These are phyloP conservation scores for Amphilophus citrinellus DNA, from an alignment of 2,113 vertebrate species.

Conservation along the genomic window DNA sequence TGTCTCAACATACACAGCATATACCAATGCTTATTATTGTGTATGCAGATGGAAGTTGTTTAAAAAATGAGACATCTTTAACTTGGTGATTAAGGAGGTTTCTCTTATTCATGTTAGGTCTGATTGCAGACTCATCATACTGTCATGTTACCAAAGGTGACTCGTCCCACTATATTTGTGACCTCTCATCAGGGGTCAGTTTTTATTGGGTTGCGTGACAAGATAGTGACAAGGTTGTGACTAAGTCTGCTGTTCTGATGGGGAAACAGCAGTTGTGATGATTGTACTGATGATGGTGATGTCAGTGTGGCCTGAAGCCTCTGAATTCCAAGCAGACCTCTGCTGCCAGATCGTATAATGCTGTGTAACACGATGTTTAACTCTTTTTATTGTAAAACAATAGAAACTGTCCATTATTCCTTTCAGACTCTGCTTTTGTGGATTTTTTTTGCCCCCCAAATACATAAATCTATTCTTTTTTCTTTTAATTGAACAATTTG, in stretches of 20 bases:
- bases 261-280: constrained; percentile 29
- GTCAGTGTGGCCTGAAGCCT: constrained; percentile 30
- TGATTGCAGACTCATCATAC: neutral
- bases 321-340: constrained; percentile 12
- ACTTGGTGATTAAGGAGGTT: neutral
- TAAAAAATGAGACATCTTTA: neutral
- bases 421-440: no score
- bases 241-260: constrained; percentile 30
- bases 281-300: constrained; percentile 39
- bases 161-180: neutral
- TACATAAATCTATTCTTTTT: no score
- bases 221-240: constrained; percentile 48
- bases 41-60: no score
- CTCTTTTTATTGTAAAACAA: no score
- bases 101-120: neutral
- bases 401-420: no score
- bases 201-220: constrained; percentile 41
- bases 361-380: no score
- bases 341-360: constrained; percentile 23
- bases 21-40: no score
- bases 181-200: constrained; percentile 18
- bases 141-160: neutral
- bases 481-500: no score
- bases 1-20: no score
- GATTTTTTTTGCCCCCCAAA: no score